Evolutionary conservation across 2,888 invertebrate genomes (phyloP).

Genomic region (Cheilosia soror): DNA sequence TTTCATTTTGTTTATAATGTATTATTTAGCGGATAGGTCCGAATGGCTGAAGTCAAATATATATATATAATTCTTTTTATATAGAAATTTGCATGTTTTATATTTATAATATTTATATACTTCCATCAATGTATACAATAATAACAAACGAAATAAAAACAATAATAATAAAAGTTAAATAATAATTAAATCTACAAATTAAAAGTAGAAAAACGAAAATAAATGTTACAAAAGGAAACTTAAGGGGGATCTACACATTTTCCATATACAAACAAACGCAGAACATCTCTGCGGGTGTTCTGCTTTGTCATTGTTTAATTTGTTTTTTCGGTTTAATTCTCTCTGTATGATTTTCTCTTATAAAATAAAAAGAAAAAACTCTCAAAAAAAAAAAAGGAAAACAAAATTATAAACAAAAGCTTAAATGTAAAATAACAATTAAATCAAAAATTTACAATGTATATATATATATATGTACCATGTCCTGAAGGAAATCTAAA

Average conservation of each 20-base stretch:
- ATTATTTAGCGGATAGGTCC: conserved; percentile 72
- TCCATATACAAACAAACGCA: conserved; percentile 50
- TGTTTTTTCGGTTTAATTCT: conserved; percentile 68
- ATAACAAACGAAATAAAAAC: conserved; percentile 53
- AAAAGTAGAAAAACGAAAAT: conserved; percentile 26
- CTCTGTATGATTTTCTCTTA: conserved; percentile 66
- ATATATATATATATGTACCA: not conserved
- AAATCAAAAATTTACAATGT: conserved; percentile 64
- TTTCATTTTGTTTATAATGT: conserved; percentile 27
- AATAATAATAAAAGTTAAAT: conserved; percentile 53
- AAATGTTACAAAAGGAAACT: conserved; percentile 70
- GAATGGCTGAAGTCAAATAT: conserved; percentile 74
- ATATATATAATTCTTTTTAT: conserved; percentile 34
- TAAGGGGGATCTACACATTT: conserved; percentile 42
- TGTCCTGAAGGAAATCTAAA: conserved; percentile 77
- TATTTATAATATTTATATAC: conserved; percentile 46
- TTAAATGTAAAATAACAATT: conserved; percentile 33
- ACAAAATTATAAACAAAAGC: conserved; percentile 55
- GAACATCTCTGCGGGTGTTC: conserved; percentile 7
- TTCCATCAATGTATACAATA: conserved; percentile 64
- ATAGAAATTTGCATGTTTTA: conserved; percentile 62
- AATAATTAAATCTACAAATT: conserved; percentile 40
- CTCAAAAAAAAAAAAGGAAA: conserved; percentile 51
- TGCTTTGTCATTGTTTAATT: not conserved
- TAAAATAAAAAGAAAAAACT: conserved; percentile 49